These are phyloP conservation scores for Hylyphantes graminicola DNA, from an alignment of 1,140 invertebrate species.

Conservation along the genomic window DNA sequence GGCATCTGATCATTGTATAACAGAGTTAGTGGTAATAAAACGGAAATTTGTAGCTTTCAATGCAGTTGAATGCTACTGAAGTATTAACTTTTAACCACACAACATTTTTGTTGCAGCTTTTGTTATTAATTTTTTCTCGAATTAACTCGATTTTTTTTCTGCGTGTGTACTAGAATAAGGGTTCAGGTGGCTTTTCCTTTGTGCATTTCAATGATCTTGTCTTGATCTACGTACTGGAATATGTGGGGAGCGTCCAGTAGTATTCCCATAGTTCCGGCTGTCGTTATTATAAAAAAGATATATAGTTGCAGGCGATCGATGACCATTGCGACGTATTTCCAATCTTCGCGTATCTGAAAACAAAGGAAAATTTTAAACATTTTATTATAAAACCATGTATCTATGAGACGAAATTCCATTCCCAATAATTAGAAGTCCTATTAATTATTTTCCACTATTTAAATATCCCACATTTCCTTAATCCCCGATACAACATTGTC, in stretches of 20 bases:
- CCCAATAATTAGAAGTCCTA: too few species aligned
- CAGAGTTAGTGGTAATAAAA: conserved; percentile 15
- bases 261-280: conserved; percentile 91
- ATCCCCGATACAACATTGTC: too few species aligned
- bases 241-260: conserved; percentile 99
- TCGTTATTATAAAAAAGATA: conserved; percentile 97
- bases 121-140: too few species aligned
- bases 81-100: background rate
- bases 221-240: conserved; percentile 98
- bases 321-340: conserved; percentile 99
- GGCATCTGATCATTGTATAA: background rate
- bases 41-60: background rate
- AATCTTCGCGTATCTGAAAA: conserved; percentile 94
- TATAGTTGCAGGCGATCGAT: conserved; percentile 97
- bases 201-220: conserved; percentile 94
- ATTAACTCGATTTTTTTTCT: background rate
- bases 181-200: conserved; percentile 60
- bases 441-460: too few species aligned
- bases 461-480: too few species aligned
- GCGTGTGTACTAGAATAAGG: background rate
- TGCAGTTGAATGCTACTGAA: conserved; percentile 1
- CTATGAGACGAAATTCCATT: background rate
- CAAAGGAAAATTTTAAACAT: too few species aligned
- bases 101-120: too few species aligned
- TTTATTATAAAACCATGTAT: too few species aligned